Evolutionary conservation across 1,140 invertebrate genomes (phyloP), one percentile per base, ranked within the genome.

Genomic region (Drosophila pseudoobscura): DNA sequence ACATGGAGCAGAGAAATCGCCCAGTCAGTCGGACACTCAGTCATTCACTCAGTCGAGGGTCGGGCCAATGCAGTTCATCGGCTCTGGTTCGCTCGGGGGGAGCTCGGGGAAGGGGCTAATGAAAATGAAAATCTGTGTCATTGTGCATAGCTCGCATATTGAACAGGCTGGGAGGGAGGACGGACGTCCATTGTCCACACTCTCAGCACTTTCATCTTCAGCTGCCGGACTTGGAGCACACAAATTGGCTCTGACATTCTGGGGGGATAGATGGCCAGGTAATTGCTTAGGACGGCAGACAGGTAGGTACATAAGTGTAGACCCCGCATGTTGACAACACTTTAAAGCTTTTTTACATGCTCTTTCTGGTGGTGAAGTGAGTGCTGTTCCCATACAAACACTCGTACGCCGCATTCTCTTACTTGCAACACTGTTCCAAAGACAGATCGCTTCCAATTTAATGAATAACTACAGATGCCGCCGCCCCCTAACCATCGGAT

Each of bases 91-190:
- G 50, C 26, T 29, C 31, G 5, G 31, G 44, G 45, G 52, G 46
- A 45, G 72, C 73, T 78, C 4, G 3, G 35, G 9, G 3, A 3
- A 9, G 35, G 31, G 9, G 35, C 11, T 13, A 39, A 39, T 39
- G 35, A 39, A 39, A 87, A 85, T 88, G 78, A 87, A 87, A 85
- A 87, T 82, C 82, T 82, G 58, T 87, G 83, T 78, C 82, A 87
- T 69, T 77, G 59, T 80, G 77, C 77, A 75, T 70, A 61, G 82
- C 68, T 80, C 75, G 82, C 82, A 78, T 78, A 87, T 80, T 59
- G 77, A 80, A 64, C 44, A 49, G 59, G 57, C 62, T 50, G 59
- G 46, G 46, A 31, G 50, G 46, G 24, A 4, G 35, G 35, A 22
- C 9, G 24, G 24, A 29, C 24, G 46, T 29, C 35, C 53, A 54